phyloP scores from a whole-genome alignment of 2,797 vertebrate genomes.

The Sandelia bainsii region DNA sequence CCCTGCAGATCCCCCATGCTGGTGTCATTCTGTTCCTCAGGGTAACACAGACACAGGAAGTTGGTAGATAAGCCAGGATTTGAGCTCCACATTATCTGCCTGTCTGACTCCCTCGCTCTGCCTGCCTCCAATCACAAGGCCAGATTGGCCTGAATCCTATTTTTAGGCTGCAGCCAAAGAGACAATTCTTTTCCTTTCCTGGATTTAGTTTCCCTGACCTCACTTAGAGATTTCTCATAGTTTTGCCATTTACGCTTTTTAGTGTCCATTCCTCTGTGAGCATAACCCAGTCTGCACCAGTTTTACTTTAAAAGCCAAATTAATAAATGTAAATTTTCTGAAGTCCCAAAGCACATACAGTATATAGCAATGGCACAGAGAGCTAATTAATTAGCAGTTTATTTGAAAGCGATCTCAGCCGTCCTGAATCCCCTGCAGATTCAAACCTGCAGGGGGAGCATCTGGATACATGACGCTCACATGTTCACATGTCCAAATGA shows the following conservation, averaged over 20 bases:
- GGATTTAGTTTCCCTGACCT: conserved; percentile 50
- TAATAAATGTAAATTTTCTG: conserved; percentile 44
- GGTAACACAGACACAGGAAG: conserved; percentile 78
- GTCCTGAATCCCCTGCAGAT: conserved; percentile 44
- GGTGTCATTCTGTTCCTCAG: conserved; percentile 73
- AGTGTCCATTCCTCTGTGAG: conserved; percentile 10
- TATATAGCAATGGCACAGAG: conserved; percentile 51
- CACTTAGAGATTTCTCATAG: conserved; percentile 8
- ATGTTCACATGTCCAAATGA: background rate
- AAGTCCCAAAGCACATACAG: conserved; percentile 44
- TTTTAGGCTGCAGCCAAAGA: conserved; percentile 67
- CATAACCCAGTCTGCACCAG: conserved; percentile 10
- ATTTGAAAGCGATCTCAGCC: conserved; percentile 64
- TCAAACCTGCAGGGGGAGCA: conserved; percentile 25
- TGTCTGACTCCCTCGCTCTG: conserved; percentile 66
- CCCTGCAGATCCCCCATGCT: conserved; percentile 52
- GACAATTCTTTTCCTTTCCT: conserved; percentile 46
- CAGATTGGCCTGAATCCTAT: conserved; percentile 78
- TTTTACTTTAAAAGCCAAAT: conserved; percentile 53
- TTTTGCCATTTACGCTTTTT: background rate
- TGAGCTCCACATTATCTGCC: conserved; percentile 83
- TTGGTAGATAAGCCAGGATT: conserved; percentile 83
- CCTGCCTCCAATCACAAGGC: conserved; percentile 61
- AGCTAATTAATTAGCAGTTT: conserved; percentile 70
- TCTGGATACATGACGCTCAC: conserved; percentile 15